Evolutionary conservation across 2,797 vertebrate genomes (phyloP).

Genomic region (Clamator glandarius): DNA sequence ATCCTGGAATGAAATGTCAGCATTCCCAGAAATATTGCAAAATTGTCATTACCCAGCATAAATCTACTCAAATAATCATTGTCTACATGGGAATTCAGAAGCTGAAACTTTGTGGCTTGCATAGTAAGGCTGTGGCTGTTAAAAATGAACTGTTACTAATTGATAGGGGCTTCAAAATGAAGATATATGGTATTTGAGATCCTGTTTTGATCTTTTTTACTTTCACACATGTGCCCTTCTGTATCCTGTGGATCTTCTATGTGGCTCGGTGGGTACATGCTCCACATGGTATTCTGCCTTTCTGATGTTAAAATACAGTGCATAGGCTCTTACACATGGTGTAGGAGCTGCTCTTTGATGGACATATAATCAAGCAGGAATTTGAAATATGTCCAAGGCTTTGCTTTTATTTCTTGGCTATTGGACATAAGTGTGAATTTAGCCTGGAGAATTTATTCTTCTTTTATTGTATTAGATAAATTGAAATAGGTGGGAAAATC

Average conservation of each 20-base stretch:
- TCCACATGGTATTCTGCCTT: constrained; percentile 66
- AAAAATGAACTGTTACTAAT: constrained; percentile 61
- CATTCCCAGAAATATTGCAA: constrained; percentile 43
- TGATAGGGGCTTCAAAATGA: constrained; percentile 63
- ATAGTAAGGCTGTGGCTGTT: constrained; percentile 33
- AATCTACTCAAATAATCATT: constrained; percentile 42
- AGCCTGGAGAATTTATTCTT: constrained; percentile 49
- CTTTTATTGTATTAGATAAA: constrained; percentile 37
- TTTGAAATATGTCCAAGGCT: constrained; percentile 69
- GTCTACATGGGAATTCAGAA: constrained; percentile 54
- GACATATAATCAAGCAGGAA: constrained; percentile 66
- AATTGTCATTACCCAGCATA: constrained; percentile 32
- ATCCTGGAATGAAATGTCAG: constrained; percentile 38
- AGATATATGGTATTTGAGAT: constrained; percentile 52
- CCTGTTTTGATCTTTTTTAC: constrained; percentile 68
- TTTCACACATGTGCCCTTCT: constrained; percentile 63
- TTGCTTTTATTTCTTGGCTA: constrained; percentile 67
- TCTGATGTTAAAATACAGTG: constrained; percentile 71
- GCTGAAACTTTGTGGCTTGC: constrained; percentile 46
- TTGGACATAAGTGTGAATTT: constrained; percentile 44
- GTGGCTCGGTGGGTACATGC: constrained; percentile 65
- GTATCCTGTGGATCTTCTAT: constrained; percentile 72
- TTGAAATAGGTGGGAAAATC: constrained; percentile 31
- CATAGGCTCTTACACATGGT: constrained; percentile 58
- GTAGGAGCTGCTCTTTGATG: constrained; percentile 60